Base-by-base conservation (phyloP, 2,797 vertebrate genomes). In the Pseudomugil tenellus region DNA sequence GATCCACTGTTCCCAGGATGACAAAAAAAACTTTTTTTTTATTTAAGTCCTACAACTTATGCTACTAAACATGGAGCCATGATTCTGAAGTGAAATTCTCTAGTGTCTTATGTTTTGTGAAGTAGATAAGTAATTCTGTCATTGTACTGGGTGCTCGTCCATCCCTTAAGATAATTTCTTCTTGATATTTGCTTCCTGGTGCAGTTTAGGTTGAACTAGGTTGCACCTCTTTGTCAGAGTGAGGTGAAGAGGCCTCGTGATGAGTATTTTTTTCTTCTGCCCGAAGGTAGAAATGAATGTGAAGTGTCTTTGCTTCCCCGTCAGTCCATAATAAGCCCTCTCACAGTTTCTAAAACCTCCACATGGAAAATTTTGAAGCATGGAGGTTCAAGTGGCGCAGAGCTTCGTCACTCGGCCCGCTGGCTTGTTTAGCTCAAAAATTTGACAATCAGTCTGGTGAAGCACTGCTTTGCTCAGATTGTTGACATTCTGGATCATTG, bases 231-330 rank as follows among this genome's bases (percentile, higher is more conserved):
- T 65, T 67, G 68, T 83, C 32, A 39, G 48, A 67, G 64, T 1
- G 54, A 77, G 56, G 72, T 81, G 66, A 78, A 87, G 84, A 74
- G 81, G 59, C 53, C 63, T 65, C 49, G 39, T 52, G 70, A 72
- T 31, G 70, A 90, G 81, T 87, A 76, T 86, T 84, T 85, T 64
- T 85, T 64, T 74, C 74, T 80, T 74, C 72, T 58, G 72, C 35
- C 43, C 63, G 48, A 58, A 54, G 54, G 8, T 48, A 39, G 61
- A 77, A 78, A 84, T 68, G 63, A 71, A 49, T 57, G 60, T 74
- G 28, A 67, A 88, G 88, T 76, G 83, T 46, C 49, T 74, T 55
- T 51, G 51, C 16, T 1, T 66, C 68, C 57, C 67, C 46, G 25
- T 72, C 77, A 35, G 67, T 75, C 46, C 64, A 57, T 81, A 80